phyloP scores from a whole-genome alignment of 2,113 vertebrate species.

The Falco punctatus region DNA sequence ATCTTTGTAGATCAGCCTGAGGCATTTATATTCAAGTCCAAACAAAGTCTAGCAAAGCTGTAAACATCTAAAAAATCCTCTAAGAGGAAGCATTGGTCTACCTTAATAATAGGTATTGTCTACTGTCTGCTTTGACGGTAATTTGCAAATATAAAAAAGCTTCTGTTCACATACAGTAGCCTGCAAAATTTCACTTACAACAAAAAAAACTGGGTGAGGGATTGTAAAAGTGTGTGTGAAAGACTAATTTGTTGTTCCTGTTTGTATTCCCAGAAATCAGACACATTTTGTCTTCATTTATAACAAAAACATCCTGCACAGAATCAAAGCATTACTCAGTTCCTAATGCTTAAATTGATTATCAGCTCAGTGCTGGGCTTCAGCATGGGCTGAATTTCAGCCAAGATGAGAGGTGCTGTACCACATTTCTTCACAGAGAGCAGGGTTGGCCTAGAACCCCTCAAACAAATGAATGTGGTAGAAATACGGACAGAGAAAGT shows the following conservation, averaged over 20 bases:
- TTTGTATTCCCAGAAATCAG: not conserved
- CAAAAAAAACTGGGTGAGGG: not conserved
- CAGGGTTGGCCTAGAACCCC: not conserved
- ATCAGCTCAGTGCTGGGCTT: not conserved
- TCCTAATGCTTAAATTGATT: not conserved
- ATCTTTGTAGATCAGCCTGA: constrained; percentile 18
- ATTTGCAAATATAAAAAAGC: not conserved
- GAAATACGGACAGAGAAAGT: constrained; percentile 1
- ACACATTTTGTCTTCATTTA: not conserved
- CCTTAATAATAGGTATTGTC: not conserved
- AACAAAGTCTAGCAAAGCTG: constrained; percentile 25
- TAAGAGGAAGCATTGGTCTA: not conserved
- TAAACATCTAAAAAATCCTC: constrained; percentile 19
- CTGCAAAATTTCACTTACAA: not conserved
- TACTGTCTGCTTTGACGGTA: not conserved
- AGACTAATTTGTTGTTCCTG: not conserved
- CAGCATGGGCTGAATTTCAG: not conserved
- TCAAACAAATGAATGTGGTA: not conserved
- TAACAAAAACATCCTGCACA: not conserved
- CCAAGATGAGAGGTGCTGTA: not conserved
- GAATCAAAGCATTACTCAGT: not conserved
- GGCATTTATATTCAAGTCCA: constrained; percentile 16
- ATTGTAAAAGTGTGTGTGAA: not conserved
- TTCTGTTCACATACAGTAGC: not conserved
- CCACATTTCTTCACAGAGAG: not conserved